These are phyloP conservation scores for Procavia capensis DNA, from an alignment of 2,113 vertebrate genomes.

Conservation along the genomic window DNA sequence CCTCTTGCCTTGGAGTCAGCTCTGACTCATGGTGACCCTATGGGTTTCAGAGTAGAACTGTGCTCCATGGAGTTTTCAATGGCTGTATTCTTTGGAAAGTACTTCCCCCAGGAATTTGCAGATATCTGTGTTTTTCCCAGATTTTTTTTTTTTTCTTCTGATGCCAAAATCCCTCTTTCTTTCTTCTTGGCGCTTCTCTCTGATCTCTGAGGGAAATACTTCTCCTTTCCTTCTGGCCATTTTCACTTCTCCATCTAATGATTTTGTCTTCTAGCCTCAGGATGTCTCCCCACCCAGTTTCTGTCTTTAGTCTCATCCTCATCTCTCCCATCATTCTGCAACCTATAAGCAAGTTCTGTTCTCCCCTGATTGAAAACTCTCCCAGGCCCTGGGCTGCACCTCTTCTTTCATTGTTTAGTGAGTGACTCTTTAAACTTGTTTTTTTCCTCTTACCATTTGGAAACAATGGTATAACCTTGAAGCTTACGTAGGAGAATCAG, in stretches of 20 bases:
- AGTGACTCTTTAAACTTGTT: not conserved
- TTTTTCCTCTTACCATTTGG: constrained; percentile 26
- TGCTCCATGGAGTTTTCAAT: not conserved
- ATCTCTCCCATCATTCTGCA: not conserved
- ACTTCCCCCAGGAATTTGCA: not conserved
- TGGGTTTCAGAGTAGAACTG: not conserved
- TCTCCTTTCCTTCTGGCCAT: not conserved
- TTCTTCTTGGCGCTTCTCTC: not conserved
- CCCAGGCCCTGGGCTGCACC: not conserved
- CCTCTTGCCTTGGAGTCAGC: not conserved
- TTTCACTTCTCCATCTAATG: not conserved
- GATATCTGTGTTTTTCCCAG: not conserved
- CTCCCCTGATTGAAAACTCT: not conserved
- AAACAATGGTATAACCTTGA: constrained; percentile 61
- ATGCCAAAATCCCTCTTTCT: not conserved
- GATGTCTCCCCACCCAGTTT: not conserved
- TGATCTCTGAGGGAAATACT: not conserved
- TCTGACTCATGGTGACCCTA: not conserved
- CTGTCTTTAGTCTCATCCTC: not conserved
- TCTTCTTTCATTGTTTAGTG: not conserved
- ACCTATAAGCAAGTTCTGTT: not conserved
- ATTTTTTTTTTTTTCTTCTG: constrained; percentile 10
- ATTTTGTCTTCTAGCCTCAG: not conserved
- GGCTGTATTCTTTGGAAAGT: not conserved
- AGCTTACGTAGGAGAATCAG: constrained; percentile 67